Conservation (phyloP, 2,113 vertebrate genomes). For the Pluvianellus socialis region DNA sequence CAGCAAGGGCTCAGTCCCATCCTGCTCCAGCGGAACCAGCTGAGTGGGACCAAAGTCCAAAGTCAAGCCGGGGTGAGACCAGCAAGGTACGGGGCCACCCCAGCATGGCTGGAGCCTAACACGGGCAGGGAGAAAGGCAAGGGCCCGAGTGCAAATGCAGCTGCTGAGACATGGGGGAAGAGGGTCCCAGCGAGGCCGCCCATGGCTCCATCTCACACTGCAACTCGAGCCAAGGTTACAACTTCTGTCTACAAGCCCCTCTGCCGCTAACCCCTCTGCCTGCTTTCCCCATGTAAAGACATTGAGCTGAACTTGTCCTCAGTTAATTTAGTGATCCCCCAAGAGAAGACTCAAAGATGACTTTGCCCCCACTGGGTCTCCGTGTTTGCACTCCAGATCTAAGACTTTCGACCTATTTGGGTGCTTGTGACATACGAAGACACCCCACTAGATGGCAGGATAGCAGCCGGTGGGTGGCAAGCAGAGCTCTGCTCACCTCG, state of each 20-base stretch:
- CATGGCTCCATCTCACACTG: background rate
- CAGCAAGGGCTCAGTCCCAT: no score
- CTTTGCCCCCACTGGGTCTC: rapidly evolving
- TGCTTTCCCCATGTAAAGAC: background rate
- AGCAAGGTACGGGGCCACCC: background rate
- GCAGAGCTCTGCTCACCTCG: background rate
- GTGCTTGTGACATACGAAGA: background rate
- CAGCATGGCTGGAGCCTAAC: background rate
- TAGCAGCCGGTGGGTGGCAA: background rate
- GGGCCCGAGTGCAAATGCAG: rapidly evolving
- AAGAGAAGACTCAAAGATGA: background rate
- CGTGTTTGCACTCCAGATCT: background rate
- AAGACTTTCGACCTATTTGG: background rate
- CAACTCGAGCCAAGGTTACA: background rate
- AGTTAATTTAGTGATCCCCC: background rate
- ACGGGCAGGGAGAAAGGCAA: rapidly evolving
- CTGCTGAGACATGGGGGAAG: no score
- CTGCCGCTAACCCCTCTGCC: background rate
- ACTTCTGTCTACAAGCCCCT: background rate
- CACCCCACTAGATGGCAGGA: background rate
- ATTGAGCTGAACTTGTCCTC: background rate
- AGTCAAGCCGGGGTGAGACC: background rate
- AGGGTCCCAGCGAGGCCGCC: background rate
- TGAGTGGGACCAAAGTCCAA: no score
- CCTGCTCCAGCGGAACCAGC: rapidly evolving